Conservation (phyloP, 2,888 invertebrate genomes). For the Hermaeophaga mercurialis region DNA sequence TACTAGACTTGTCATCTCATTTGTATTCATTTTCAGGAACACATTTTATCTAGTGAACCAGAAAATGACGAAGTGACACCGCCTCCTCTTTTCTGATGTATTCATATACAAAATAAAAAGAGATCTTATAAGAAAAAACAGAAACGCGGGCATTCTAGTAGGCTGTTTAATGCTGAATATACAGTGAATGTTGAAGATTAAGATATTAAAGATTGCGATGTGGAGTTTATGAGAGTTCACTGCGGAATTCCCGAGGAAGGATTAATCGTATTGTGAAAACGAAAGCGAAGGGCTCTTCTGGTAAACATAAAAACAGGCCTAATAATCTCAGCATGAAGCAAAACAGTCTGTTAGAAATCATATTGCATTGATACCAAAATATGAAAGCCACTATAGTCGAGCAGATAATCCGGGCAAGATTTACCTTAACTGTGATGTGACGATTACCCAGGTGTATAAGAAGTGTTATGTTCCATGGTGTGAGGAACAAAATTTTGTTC, state of each 20-base stretch:
- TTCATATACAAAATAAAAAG: too few relatives aligned
- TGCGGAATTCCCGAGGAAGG: constrained; percentile 22
- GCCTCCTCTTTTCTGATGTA: too few relatives aligned
- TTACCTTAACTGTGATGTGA: constrained; percentile 24
- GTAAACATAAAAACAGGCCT: constrained; percentile 25
- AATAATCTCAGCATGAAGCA: not conserved
- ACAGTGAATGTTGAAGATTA: constrained; percentile 19
- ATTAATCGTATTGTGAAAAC: constrained; percentile 19
- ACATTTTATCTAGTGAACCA: too few relatives aligned
- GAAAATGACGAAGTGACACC: too few relatives aligned
- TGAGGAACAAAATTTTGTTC: constrained; percentile 10
- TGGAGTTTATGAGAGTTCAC: constrained; percentile 29
- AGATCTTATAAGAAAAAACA: too few relatives aligned
- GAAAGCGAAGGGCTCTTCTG: constrained; percentile 18
- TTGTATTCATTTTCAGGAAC: too few relatives aligned
- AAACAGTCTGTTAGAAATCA: constrained; percentile 9
- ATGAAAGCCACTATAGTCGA: constrained; percentile 30
- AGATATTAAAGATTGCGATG: constrained; percentile 22
- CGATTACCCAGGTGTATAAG: constrained; percentile 12
- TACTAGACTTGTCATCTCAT: too few relatives aligned
- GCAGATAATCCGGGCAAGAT: constrained; percentile 18
- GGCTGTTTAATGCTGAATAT: too few relatives aligned
- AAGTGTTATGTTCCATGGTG: constrained; percentile 19
- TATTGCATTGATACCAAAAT: constrained; percentile 29
- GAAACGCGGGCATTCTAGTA: too few relatives aligned